phyloP scores from a whole-genome alignment of 30 jellyfish, hydroid and myxozoan genomes.

The Catostylus mosaicus region DNA sequence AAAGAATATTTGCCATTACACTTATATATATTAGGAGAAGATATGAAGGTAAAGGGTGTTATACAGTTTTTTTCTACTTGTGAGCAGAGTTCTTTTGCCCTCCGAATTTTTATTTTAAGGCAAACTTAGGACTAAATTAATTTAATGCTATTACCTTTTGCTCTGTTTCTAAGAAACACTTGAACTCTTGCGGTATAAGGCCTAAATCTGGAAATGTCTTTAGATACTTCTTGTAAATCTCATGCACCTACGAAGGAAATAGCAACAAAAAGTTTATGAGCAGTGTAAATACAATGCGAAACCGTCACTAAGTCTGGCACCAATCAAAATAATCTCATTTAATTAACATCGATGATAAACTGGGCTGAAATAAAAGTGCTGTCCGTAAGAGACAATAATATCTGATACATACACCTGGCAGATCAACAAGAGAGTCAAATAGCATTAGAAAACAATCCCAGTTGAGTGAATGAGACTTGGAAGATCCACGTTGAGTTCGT shows the following conservation, averaged over 20 bases:
- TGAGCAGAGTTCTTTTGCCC: too few relatives aligned
- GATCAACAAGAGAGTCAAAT: constrained; percentile 63
- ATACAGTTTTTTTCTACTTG: too few relatives aligned
- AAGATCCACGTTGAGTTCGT: constrained; percentile 62
- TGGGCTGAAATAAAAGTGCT: neutral
- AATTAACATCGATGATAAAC: neutral
- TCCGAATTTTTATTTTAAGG: too few relatives aligned
- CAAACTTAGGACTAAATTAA: too few relatives aligned
- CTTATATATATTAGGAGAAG: too few relatives aligned
- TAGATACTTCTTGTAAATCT: constrained; percentile 54
- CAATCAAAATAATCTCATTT: too few relatives aligned
- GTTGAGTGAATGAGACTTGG: constrained; percentile 55
- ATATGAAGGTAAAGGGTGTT: too few relatives aligned
- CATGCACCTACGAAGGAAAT: constrained; percentile 45
- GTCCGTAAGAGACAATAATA: neutral
- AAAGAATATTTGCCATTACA: too few relatives aligned
- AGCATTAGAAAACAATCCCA: constrained; percentile 80
- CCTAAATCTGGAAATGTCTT: constrained; percentile 79
- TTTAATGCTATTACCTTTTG: constrained; percentile 58
- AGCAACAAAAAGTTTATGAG: too few relatives aligned
- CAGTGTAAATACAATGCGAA: too few relatives aligned
- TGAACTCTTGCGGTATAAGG: constrained; percentile 76
- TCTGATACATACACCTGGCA: constrained; percentile 45
- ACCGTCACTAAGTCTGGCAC: too few relatives aligned
- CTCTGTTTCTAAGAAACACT: constrained; percentile 53